phyloP scores from a whole-genome alignment of 2,797 vertebrate genomes.

The Morelia viridis region DNA sequence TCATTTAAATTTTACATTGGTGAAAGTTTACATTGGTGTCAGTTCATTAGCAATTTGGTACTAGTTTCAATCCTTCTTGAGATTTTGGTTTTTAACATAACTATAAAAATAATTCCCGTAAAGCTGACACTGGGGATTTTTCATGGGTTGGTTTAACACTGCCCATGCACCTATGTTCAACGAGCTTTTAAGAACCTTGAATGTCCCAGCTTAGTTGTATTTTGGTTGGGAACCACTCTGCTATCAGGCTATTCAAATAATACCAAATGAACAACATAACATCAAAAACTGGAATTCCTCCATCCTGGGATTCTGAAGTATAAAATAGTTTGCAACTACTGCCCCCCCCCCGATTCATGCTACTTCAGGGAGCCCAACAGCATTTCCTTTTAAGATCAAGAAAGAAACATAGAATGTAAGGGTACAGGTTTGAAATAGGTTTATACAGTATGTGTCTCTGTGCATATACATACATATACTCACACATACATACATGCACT shows the following conservation, averaged over 20 bases:
- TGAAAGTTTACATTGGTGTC: constrained; percentile 68
- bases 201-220: not conserved
- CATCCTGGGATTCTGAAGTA: not conserved
- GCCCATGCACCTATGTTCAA: not conserved
- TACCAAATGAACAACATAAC: not conserved
- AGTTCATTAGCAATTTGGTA: constrained; percentile 62
- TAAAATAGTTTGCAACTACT: not conserved
- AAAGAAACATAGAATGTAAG: not conserved
- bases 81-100: not conserved
- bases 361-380: not conserved
- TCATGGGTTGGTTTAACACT: not conserved
- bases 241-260: not conserved
- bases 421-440: not conserved
- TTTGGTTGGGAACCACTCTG: not conserved
- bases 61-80: not conserved
- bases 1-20: constrained; percentile 54
- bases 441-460: not conserved
- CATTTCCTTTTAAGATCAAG: not conserved
- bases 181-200: not conserved
- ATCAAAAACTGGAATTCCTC: not conserved
- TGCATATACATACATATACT: too few relatives aligned
- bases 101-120: not conserved
- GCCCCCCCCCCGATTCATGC: not conserved
- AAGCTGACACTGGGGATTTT: not conserved
- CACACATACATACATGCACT: not conserved